These are phyloP conservation scores for Microchirus variegatus DNA, from an alignment of 2,797 vertebrate genomes.

Conservation along the genomic window DNA sequence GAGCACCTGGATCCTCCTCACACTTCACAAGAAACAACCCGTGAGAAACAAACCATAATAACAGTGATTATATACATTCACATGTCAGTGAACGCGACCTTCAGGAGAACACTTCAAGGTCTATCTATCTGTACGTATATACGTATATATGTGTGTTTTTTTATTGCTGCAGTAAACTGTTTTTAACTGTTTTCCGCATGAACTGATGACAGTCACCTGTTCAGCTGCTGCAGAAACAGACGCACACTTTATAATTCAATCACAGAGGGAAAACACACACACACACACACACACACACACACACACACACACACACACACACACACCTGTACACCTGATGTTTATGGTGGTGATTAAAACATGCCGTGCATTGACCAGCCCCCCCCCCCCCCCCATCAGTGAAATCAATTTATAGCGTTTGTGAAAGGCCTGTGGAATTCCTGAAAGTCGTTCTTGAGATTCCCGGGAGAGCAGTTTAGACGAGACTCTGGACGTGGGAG, in stretches of 20 bases:
- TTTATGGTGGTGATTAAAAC: conserved; percentile 39
- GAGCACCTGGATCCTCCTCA: conserved; percentile 65
- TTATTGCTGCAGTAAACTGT: conserved; percentile 27
- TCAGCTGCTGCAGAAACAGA: conserved; percentile 6
- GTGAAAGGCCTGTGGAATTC: conserved; percentile 18
- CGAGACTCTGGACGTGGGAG: conserved; percentile 5
- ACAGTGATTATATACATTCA: conserved; percentile 64
- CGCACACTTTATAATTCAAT: conserved; percentile 17
- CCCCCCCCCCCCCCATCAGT: conserved; percentile 20
- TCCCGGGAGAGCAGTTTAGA: conserved; percentile 19
- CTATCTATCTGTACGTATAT: too few species aligned
- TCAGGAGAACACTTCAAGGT: too few species aligned
- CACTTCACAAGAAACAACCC: conserved; percentile 49
- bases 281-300: background rate
- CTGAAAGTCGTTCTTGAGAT: conserved; percentile 25
- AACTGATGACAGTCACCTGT: background rate
- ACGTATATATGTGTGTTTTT: background rate
- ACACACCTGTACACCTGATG: background rate
- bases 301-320: background rate
- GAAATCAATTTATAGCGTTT: conserved; percentile 41
- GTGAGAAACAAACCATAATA: conserved; percentile 67
- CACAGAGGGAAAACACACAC: background rate
- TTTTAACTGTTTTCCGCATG: too few species aligned
- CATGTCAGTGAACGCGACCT: conserved; percentile 40
- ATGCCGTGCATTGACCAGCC: conserved; percentile 30